phyloP scores from a whole-genome alignment of 1,140 invertebrate species.

The Conus betulinus region DNA sequence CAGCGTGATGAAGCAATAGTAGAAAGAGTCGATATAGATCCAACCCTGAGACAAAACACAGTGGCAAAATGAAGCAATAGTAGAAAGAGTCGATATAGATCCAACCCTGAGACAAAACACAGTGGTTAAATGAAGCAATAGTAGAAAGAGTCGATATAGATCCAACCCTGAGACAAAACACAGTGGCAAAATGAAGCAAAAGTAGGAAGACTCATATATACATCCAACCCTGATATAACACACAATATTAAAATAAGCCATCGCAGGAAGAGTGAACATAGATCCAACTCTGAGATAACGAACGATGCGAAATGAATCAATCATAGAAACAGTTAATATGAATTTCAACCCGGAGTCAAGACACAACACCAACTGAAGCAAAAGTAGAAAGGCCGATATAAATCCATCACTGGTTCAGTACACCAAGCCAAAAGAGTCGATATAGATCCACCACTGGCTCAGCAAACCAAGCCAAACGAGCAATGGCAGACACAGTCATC shows the following conservation, averaged over 20 bases:
- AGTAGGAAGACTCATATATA: too few species aligned
- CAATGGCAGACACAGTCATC: background rate
- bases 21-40: background rate
- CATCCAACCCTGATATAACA: too few species aligned
- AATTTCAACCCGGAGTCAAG: background rate
- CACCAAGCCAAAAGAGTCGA: background rate
- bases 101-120: background rate
- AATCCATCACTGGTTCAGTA: too few species aligned
- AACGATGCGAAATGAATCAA: background rate
- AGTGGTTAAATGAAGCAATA: background rate
- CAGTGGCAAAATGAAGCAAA: too few species aligned
- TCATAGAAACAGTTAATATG: too few species aligned
- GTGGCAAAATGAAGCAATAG: background rate
- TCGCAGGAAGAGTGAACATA: background rate
- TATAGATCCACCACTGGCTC: background rate
- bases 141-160: background rate
- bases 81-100: too few species aligned
- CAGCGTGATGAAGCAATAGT: conserved; percentile 84
- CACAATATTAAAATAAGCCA: background rate
- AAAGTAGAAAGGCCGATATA: too few species aligned
- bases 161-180: too few species aligned
- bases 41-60: background rate
- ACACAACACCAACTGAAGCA: too few species aligned
- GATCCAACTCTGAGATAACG: background rate
- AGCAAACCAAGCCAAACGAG: background rate